Base-by-base conservation (phyloP, 1,140 invertebrate species). In the Cepaea nemoralis region DNA sequence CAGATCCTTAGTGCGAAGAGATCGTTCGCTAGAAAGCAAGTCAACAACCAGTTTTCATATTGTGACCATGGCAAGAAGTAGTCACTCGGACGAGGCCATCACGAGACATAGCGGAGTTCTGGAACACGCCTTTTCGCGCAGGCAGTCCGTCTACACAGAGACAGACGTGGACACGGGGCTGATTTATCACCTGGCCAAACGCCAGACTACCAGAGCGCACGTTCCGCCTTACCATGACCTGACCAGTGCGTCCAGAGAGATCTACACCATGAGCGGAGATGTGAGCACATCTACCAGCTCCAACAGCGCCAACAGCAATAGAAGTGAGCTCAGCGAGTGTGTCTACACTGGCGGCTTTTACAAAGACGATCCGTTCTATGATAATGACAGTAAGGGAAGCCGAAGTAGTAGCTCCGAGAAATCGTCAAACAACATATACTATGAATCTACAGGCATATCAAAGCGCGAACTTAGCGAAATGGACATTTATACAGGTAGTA, bases 261-360 rank as follows among this genome's bases (percentile, higher is more conserved):
- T 77, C 39, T 77, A 63, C 24, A 66, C 48, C 19, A 77, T 66
- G 48, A 66, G 75, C 31, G 75, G 75, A 48, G 75, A 77, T 35
- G 75, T 77, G 24, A 77, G 48, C 35, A 63, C 22, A 14, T 77
- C 75, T 22, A 39, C 27, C 75, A 77, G 75, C 75, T 77, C 75
- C 2, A 59, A 59, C 42, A 77, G 75, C 37, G 35, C 33, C 55
- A 63, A 24, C 55, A 77, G 75, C 24, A 33, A 16, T 6, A 77
- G 22, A 24, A 66, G 75, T 63, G 71, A 74, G 31, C 14, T 48
- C 2, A 63, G 31, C 22, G 75, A 77, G 16, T 33, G 24, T 35
- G 39, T 16, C 31, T 77, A 77, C 31, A 77, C 75, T 16, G 75
- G 75, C 14, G 75, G 75, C 5, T 77, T 77, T 50, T 63, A 39